A percentile compares a stretch with the other conserved stretches of the same genome.
phyloP scores from a whole-genome alignment of 2,797 vertebrate genomes.

The Tolypeutes matacus region DNA sequence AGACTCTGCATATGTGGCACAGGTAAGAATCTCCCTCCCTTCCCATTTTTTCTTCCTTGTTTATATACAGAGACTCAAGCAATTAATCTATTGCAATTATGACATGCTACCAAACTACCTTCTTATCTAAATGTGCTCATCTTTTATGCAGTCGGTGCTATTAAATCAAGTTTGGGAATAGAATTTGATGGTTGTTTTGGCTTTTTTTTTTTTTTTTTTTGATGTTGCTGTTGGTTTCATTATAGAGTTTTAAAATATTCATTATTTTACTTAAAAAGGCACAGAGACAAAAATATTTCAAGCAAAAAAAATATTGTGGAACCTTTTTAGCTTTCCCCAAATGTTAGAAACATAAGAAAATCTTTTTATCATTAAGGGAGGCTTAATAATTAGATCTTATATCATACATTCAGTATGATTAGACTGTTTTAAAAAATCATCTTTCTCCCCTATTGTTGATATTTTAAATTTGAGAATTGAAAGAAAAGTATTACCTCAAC shows the following conservation, averaged over 20 bases:
- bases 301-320: neutral
- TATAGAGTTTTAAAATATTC: conserved; percentile 17
- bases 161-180: neutral
- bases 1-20: conserved; percentile 97
- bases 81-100: conserved; percentile 1
- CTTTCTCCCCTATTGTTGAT: neutral
- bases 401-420: neutral
- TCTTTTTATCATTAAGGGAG: conserved; percentile 1
- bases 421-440: neutral
- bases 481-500: conserved; percentile 38
- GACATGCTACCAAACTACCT: neutral
- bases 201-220: neutral
- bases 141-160: neutral
- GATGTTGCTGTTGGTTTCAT: conserved; percentile 4
- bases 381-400: conserved; percentile 16
- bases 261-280: neutral
- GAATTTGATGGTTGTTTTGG: neutral
- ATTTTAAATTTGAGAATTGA: conserved; percentile 9
- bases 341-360: neutral
- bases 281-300: neutral
- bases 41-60: conserved; percentile 23
- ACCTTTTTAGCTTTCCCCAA: conserved; percentile 9
- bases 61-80: conserved; percentile 8
- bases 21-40: conserved; percentile 89
- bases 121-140: conserved; percentile 45